Conservation (phyloP, 2,797 vertebrate genomes). For the Crotalus adamanteus region DNA sequence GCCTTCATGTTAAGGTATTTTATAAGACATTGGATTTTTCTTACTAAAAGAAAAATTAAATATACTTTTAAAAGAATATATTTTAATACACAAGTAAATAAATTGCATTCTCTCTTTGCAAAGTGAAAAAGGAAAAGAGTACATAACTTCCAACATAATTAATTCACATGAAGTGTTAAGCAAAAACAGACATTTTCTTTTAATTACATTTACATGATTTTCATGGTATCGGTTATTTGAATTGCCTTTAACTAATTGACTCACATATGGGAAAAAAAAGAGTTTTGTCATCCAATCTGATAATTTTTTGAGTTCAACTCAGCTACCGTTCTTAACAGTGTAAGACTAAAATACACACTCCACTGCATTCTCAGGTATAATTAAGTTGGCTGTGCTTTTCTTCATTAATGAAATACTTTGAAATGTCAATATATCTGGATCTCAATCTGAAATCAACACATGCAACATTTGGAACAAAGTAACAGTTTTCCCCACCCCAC, state of each 20-base stretch:
- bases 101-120: neutral
- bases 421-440: neutral
- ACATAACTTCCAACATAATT: neutral
- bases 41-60: neutral
- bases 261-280: neutral
- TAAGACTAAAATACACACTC: neutral
- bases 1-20: neutral
- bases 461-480: neutral
- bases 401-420: conserved; percentile 1
- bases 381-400: neutral
- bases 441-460: neutral
- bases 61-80: neutral
- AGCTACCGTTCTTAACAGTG: neutral
- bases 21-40: neutral
- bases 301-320: neutral
- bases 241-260: conserved; percentile 8
- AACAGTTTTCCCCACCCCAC: neutral
- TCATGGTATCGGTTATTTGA: neutral
- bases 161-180: neutral
- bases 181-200: neutral
- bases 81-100: neutral
- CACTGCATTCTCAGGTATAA: neutral
- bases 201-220: conserved; percentile 5
- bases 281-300: neutral
- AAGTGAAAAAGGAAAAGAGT: neutral